Evolutionary conservation across 2,888 invertebrate species (phyloP).

Genomic region (Abscondita cerata): DNA sequence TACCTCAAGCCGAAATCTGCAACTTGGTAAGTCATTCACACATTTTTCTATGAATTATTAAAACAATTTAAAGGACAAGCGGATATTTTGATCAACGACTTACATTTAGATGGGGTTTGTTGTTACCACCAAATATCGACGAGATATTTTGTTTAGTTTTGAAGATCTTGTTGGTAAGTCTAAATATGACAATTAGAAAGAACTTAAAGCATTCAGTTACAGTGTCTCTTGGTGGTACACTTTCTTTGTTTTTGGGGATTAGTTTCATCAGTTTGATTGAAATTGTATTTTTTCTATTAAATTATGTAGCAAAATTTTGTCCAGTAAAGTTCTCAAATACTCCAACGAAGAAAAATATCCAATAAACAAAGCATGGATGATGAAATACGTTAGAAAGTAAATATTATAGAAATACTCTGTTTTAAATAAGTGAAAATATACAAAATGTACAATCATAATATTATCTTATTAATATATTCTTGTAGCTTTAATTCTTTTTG

Average conservation of each 20-base stretch:
- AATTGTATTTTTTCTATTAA: constrained; percentile 56
- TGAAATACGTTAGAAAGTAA: too few relatives aligned
- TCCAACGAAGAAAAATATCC: too few relatives aligned
- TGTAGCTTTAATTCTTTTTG: constrained; percentile 75
- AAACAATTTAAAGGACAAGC: constrained; percentile 17
- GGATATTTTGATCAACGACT: constrained; percentile 54
- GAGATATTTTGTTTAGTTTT: constrained; percentile 69
- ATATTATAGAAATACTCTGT: too few relatives aligned
- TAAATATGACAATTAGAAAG: constrained; percentile 12
- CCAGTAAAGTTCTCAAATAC: too few relatives aligned
- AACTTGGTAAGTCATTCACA: constrained; percentile 59
- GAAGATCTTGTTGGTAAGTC: constrained; percentile 67
- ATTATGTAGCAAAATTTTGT: too few relatives aligned
- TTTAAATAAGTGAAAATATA: too few relatives aligned
- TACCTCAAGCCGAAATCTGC: constrained; percentile 55
- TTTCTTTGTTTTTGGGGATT: constrained; percentile 69
- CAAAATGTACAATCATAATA: too few relatives aligned
- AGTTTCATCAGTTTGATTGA: constrained; percentile 70
- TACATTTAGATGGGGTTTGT: constrained; percentile 61
- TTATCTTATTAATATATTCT: constrained; percentile 36
- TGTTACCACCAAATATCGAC: constrained; percentile 63
- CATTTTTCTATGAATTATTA: constrained; percentile 42
- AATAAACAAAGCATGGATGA: too few relatives aligned
- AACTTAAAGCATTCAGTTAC: constrained; percentile 4
- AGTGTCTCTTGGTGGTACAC: constrained; percentile 71